Percentiles rank a stretch among this genome's conserved stretches.
phyloP scores from a whole-genome alignment of 2,888 invertebrate species.

The Limnephilus lunatus region DNA sequence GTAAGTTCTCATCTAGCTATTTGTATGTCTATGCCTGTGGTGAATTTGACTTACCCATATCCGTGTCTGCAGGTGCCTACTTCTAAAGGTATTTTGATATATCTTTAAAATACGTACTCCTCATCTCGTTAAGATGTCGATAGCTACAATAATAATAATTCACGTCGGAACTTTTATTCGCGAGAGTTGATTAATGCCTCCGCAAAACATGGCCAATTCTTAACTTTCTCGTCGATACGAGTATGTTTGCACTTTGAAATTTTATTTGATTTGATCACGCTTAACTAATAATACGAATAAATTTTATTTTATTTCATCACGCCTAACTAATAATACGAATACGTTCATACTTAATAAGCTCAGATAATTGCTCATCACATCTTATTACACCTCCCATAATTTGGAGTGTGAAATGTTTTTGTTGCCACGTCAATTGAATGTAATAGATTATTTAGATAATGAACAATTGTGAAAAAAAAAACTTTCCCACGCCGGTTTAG shows the following conservation, averaged over 20 bases:
- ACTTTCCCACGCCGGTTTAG: background rate
- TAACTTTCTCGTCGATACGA: background rate
- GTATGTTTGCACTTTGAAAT: background rate
- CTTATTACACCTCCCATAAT: background rate
- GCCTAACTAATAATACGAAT: background rate
- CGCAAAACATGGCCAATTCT: background rate
- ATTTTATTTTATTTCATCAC: background rate
- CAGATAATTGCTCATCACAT: background rate
- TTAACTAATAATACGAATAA: background rate
- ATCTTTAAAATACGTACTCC: background rate
- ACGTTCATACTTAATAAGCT: background rate
- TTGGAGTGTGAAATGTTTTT: background rate
- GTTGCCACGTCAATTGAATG: background rate
- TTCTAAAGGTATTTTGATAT: background rate
- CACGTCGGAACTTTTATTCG: constrained; percentile 13
- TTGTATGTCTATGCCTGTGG: too few species aligned
- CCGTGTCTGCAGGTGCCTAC: background rate
- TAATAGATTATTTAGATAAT: background rate
- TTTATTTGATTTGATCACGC: constrained; percentile 2
- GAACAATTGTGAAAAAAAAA: background rate
- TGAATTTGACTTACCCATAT: background rate
- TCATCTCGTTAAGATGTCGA: background rate
- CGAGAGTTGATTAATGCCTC: constrained; percentile 24
- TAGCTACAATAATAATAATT: background rate
- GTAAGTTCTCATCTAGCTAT: too few species aligned